These are phyloP conservation scores for Oreochromis spilurus DNA, from an alignment of 2,113 vertebrate species.

Conservation along the genomic window DNA sequence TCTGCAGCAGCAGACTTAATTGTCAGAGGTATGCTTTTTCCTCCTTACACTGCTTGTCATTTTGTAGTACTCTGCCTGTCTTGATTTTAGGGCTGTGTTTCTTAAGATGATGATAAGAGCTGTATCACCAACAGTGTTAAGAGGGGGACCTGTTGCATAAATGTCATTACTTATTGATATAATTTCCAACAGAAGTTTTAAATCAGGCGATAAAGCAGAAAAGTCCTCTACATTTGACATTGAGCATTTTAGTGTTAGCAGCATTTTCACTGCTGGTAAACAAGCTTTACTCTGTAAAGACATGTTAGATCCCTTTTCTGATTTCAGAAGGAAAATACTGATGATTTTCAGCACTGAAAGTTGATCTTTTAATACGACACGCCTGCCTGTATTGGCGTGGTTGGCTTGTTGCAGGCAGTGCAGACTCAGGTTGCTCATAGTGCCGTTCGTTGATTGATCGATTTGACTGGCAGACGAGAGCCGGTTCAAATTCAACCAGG, in stretches of 20 bases:
- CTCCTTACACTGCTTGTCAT: background rate
- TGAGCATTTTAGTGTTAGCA: background rate
- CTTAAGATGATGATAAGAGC: background rate
- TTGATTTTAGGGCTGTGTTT: background rate
- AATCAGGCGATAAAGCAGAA: background rate
- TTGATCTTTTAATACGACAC: background rate
- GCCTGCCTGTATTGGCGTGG: background rate
- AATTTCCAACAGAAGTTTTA: background rate
- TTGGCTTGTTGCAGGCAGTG: background rate
- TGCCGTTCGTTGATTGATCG: background rate
- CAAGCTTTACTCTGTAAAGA: background rate
- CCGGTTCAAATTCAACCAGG: background rate
- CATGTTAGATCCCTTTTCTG: background rate
- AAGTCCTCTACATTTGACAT: background rate
- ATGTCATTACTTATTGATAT: background rate
- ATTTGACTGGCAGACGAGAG: background rate
- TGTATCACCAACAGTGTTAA: background rate
- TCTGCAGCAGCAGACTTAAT: constrained; percentile 80
- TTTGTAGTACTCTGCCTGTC: background rate
- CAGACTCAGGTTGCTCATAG: background rate
- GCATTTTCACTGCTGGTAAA: background rate
- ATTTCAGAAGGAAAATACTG: background rate
- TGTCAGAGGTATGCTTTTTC: constrained; percentile 79
- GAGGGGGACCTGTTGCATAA: background rate
- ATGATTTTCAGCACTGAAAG: background rate